Conservation (phyloP, 1,140 invertebrate species). For the Hirudo medicinalis region DNA sequence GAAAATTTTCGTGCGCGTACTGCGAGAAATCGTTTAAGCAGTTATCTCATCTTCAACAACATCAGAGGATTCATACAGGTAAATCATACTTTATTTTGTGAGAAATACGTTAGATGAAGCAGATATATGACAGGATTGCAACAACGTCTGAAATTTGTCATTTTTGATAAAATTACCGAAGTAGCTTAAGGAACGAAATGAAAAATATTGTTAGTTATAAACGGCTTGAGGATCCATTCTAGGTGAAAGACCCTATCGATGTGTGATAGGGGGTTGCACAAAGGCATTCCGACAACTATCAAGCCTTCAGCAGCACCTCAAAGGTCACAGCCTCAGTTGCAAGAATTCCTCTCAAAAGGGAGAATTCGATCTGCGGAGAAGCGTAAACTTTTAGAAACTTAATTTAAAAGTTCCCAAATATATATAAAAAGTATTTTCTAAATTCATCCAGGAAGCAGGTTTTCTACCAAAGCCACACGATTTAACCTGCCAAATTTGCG, state of each 20-base stretch:
- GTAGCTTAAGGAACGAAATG: too few species aligned
- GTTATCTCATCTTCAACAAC: slow-evolving; percentile 94
- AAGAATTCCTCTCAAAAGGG: not conserved
- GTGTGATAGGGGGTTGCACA: slow-evolving; percentile 83
- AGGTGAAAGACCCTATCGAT: slow-evolving; percentile 93
- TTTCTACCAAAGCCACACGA: slow-evolving; percentile 17
- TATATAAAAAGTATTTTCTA: not conserved
- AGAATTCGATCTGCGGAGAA: not conserved
- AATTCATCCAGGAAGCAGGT: not conserved
- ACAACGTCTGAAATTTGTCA: too few species aligned
- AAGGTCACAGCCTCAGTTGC: slow-evolving; percentile 55
- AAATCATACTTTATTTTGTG: slow-evolving; percentile 1
- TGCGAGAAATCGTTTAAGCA: slow-evolving; percentile 98
- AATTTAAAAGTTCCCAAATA: not conserved
- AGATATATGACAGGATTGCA: not conserved
- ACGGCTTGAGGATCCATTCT: slow-evolving; percentile 29
- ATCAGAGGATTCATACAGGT: slow-evolving; percentile 89
- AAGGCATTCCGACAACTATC: slow-evolving; percentile 91
- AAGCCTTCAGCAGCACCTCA: slow-evolving; percentile 86
- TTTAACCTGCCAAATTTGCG: slow-evolving; percentile 21
- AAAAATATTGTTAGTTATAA: not conserved
- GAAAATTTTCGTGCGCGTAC: slow-evolving; percentile 62
- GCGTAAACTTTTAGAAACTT: not conserved
- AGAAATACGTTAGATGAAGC: too few species aligned
- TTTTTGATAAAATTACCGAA: too few species aligned